Evolutionary conservation across 2,113 vertebrate genomes (phyloP).

Genomic region (Seriola rivoliana): DNA sequence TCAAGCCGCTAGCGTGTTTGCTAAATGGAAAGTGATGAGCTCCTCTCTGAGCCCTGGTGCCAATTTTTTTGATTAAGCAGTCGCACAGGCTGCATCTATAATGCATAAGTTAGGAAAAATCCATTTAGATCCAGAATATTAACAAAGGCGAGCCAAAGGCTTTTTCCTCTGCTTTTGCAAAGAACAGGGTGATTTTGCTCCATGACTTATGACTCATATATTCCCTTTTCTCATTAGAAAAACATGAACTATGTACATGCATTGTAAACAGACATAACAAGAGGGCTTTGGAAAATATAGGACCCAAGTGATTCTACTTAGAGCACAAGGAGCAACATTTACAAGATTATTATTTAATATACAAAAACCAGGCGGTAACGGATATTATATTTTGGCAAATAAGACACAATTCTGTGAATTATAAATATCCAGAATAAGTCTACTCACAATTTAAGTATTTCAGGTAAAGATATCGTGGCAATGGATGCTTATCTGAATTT

Average conservation of each 20-base stretch:
- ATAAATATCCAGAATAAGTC: no score
- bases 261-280: conserved; percentile 16
- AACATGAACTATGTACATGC: conserved; percentile 26
- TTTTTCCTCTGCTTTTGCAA: background rate
- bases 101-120: conserved; percentile 43
- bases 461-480: no score
- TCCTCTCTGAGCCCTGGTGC: background rate
- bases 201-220: background rate
- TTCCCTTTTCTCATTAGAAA: conserved; percentile 10
- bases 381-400: background rate
- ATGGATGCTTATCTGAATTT: no score
- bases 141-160: conserved; percentile 3
- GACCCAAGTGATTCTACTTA: background rate
- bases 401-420: background rate
- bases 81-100: conserved; percentile 35
- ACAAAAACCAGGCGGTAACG: background rate
- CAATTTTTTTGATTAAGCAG: conserved; percentile 31
- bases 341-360: background rate
- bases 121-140: conserved; percentile 30
- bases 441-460: no score
- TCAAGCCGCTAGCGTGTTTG: background rate
- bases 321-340: background rate
- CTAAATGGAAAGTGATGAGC: conserved; percentile 31
- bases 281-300: background rate
- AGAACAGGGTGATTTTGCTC: conserved; percentile 11